Evolutionary conservation across 1,140 invertebrate genomes (phyloP).

Genomic region (Drosophila obscura): DNA sequence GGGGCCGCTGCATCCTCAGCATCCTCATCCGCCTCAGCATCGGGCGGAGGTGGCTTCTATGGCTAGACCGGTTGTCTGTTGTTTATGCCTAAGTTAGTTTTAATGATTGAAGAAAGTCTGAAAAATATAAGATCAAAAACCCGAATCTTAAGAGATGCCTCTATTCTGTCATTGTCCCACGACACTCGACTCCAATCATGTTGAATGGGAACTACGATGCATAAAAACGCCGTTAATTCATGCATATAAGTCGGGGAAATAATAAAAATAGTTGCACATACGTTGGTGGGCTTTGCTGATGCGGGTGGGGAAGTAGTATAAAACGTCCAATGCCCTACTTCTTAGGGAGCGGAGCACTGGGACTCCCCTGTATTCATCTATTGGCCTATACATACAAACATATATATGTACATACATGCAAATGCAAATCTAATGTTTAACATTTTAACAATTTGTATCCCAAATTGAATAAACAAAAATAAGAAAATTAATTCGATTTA

Average conservation of each 20-base stretch:
- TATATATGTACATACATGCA: too few relatives aligned
- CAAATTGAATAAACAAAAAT: background rate
- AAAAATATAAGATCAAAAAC: conserved; percentile 11
- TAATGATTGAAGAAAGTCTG: conserved; percentile 41
- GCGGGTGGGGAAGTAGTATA: background rate
- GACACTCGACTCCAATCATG: too few relatives aligned
- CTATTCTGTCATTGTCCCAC: too few relatives aligned
- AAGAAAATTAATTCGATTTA: conserved; percentile 2
- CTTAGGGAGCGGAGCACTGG: background rate
- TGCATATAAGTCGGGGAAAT: conserved; percentile 31
- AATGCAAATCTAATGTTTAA: too few relatives aligned
- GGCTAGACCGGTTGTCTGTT: conserved; percentile 12
- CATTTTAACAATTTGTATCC: background rate
- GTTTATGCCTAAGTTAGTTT: conserved; percentile 34
- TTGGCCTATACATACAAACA: too few relatives aligned
- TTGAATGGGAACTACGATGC: background rate
- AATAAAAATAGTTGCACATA: conserved; percentile 46
- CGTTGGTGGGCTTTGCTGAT: background rate
- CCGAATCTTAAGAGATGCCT: background rate
- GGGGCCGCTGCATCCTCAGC: conserved; percentile 33
- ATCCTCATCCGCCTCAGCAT: conserved; percentile 21
- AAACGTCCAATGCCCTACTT: conserved; percentile 7
- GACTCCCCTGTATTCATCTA: too few relatives aligned
- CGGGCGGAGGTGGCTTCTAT: conserved; percentile 16
- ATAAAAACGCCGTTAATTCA: conserved; percentile 33